Evolutionary conservation across 2,797 vertebrate species (phyloP), one percentile per base, ranked within the genome.

Genomic region (Otolemur crassicaudatus): DNA sequence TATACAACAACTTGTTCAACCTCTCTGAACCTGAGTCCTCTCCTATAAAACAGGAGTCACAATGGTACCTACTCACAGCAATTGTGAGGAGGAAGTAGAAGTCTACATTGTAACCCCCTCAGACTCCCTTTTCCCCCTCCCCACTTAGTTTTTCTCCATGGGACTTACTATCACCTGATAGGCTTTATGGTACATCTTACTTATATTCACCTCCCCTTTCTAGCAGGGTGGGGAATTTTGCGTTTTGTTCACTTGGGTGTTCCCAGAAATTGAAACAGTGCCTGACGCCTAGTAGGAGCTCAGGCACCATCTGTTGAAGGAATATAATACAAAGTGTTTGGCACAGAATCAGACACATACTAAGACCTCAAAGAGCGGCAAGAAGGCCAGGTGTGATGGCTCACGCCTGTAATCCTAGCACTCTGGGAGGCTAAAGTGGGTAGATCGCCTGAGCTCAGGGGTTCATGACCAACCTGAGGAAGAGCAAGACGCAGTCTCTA

Each of bases 1-100:
- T 69, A 40, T 2, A 34, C 37, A 81, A 20, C 20, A 81, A 20
- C 20, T 84, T 37, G n/a, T 29, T 77, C 46, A 87, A 46, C 46
- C 72, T 90, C 90, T 94, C 94, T 83, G 79, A 90, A 72, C 70
- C 69, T 37, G 22, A 4, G 40, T 80, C 79, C 37, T 88, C 11
- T 19, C 81, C 72, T 53, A 5, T 27, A 81, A 91, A 69, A 69
- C 13, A 27, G 27, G 61, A 89, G 67, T 63, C 76, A 23, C 61
- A 49, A 63, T 1, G 23, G 37, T 22, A 76, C 43, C 37, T 73
- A 23, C 40, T 77, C 34, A 20, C 1, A 29, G 63, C 23, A 67
- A 27, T 20, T 46, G 23, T 84, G 29, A 90, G 60, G 70, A 83
- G 23, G 31, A 75, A 86, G 43, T 1, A 56, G 40, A 13, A 63